phyloP scores from a whole-genome alignment of 2,113 vertebrate genomes.

The Clarias macrocephalus region DNA sequence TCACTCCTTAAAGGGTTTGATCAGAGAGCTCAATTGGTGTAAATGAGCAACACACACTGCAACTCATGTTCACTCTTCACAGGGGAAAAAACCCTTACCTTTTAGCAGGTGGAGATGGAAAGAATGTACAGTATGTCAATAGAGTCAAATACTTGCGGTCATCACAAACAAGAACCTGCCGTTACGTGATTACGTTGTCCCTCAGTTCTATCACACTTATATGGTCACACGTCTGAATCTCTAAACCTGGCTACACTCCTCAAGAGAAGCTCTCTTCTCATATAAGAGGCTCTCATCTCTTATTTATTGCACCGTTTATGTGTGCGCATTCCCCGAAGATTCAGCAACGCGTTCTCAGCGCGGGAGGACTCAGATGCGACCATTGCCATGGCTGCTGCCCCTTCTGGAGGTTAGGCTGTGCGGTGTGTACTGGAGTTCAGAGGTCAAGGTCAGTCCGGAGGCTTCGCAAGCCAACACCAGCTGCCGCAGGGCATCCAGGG shows the following conservation, averaged over 20 bases:
- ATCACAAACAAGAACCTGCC: not conserved
- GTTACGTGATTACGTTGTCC: not conserved
- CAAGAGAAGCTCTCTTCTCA: not conserved
- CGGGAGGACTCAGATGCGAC: slow-evolving; percentile 67
- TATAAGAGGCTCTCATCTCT: not conserved
- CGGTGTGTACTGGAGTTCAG: slow-evolving; percentile 68
- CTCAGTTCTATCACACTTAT: slow-evolving; percentile 20
- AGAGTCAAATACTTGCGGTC: not conserved
- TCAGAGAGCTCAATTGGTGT: slow-evolving; percentile 19
- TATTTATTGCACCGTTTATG: not conserved
- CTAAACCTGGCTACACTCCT: not conserved
- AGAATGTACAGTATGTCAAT: not conserved
- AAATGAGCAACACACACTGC: not conserved
- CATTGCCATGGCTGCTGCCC: slow-evolving; percentile 72
- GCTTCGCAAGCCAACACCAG: slow-evolving; percentile 90
- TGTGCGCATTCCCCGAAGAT: slow-evolving; percentile 5
- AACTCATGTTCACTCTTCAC: slow-evolving; percentile 4
- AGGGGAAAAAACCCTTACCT: not conserved
- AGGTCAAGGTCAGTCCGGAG: slow-evolving; percentile 78
- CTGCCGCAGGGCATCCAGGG: slow-evolving; percentile 91
- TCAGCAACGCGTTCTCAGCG: not conserved
- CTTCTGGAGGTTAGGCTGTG: slow-evolving; percentile 59
- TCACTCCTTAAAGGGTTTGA: slow-evolving; percentile 4
- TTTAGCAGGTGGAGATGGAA: not conserved
- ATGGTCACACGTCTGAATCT: slow-evolving; percentile 18